Conservation (phyloP, 2,888 invertebrate species). For the Clusia tigrina region DNA sequence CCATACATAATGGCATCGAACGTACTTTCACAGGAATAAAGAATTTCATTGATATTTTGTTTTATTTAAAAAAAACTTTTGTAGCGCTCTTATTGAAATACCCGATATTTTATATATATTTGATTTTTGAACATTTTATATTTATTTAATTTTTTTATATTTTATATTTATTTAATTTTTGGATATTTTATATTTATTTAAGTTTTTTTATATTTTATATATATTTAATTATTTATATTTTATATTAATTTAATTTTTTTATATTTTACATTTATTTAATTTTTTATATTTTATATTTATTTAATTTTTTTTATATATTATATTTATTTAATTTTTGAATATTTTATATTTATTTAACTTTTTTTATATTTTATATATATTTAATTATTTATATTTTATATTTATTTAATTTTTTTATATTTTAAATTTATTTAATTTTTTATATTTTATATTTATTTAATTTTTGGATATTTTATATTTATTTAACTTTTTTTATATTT, state of each 20-base stretch:
- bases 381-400: neutral
- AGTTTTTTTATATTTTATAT: no score
- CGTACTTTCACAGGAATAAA: no score
- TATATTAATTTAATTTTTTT: no score
- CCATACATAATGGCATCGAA: no score
- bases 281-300: neutral
- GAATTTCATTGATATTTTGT: no score
- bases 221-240: no score
- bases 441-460: neutral
- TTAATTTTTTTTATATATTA: neutral
- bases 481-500: neutral
- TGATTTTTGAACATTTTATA: no score
- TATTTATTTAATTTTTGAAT: neutral
- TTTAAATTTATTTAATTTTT: neutral
- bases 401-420: neutral
- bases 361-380: neutral
- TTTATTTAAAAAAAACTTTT: no score
- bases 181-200: no score
- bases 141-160: neutral
- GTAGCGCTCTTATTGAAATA: no score
- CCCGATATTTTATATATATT: no score
- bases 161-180: neutral
- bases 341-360: neutral
- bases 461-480: neutral
- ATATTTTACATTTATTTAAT: no score